Base-by-base conservation (phyloP, 2,888 invertebrate species). In the Biston stratarius region DNA sequence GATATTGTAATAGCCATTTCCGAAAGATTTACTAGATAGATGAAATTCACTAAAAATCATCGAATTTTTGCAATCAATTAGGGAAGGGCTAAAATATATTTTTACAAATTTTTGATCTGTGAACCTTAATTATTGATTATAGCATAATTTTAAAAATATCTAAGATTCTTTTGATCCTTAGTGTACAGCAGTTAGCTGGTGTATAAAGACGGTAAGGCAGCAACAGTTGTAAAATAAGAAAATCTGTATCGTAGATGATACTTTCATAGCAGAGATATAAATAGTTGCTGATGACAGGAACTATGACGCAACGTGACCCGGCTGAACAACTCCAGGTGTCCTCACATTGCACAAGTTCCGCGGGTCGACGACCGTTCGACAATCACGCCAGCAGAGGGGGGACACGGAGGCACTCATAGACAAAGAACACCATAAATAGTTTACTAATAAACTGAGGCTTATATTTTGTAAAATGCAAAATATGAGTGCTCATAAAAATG, bases 281-380 rank as follows among this genome's bases (percentile, higher is more conserved):
- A 72, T 74, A 72, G 74, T 24, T 24, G 24, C 71, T 71, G 74
- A 74, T 71, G 71, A 61, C 68, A 73, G 74, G 75, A 77, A 76
- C 74, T 74, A 74, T 85, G 81, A 78, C 77, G 74, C 83, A 83
- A 72, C 79, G 77, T 77, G 82, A 78, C 81, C 77, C 77, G 76
- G 81, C 79, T 78, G 75, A 71, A 63, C 77, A 72, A 70, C 76
- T 81, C 86, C 87, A 89, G 89, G 89, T 90, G 89, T 88, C 78
- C 78, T 69, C 76, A 74, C 73, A 42, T 86, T 87, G 86, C 86
- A 87, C 81, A 86, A 87, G 79, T 55, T 62, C 53, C 60, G 74
- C 59, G 74, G 89, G 88, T 89, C 89, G 77, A 74, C 78, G 91
- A 85, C 89, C 91, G 80, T 70, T 69, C 76, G 74, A 85, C 89